phyloP scores from a whole-genome alignment of 2,888 invertebrate species.

The Argyresthia albistria region DNA sequence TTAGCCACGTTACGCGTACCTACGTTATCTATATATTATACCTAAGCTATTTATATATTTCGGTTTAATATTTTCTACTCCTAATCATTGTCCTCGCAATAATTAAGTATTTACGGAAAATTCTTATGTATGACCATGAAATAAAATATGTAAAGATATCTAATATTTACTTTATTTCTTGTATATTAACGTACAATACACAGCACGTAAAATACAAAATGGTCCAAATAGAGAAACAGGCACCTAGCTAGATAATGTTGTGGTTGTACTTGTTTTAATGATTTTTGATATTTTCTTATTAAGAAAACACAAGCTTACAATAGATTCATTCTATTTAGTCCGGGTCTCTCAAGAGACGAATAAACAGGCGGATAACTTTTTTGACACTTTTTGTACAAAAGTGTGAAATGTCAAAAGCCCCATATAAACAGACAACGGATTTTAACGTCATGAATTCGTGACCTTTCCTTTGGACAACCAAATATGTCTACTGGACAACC shows the following conservation, averaged over 20 bases:
- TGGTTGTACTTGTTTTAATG: not conserved
- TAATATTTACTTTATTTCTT: constrained; percentile 3
- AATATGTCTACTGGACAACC: no score
- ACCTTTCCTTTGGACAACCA: no score
- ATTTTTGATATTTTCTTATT: no score
- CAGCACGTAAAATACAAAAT: not conserved
- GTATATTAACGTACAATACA: not conserved
- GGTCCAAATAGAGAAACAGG: not conserved
- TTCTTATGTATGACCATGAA: constrained; percentile 47
- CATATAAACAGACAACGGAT: no score
- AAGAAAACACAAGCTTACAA: no score
- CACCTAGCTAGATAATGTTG: no score
- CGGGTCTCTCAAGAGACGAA: no score
- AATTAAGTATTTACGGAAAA: constrained; percentile 41
- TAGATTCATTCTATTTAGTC: no score
- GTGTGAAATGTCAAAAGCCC: no score
- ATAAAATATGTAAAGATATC: constrained; percentile 54
- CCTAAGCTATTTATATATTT: constrained; percentile 33
- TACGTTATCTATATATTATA: constrained; percentile 17
- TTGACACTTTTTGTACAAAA: no score
- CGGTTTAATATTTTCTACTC: constrained; percentile 33
- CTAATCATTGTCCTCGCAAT: constrained; percentile 19
- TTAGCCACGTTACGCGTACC: constrained; percentile 22
- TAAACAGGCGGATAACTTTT: no score
- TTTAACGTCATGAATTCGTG: no score